Percentiles rank a stretch among this genome's conserved stretches.
phyloP scores from a whole-genome alignment of 1,140 invertebrate species.

The Orchesella cincta region DNA sequence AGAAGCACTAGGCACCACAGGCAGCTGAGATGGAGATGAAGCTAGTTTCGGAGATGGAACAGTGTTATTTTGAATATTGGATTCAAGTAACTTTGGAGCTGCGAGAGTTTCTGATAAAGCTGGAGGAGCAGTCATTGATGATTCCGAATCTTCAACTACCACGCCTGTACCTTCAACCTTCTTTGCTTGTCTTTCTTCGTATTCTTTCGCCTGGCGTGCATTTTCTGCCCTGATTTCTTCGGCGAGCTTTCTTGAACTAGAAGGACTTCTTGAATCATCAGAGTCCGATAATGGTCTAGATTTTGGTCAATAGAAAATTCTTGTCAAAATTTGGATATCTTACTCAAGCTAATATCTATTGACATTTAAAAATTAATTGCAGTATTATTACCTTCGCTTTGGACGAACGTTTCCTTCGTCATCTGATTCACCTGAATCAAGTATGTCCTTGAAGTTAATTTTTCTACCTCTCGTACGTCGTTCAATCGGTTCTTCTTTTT shows the following conservation, averaged over 20 bases:
- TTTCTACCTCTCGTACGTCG: conserved; percentile 68
- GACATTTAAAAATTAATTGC: not conserved
- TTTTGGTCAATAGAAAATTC: not conserved
- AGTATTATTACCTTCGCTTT: conserved; percentile 64
- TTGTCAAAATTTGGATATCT: not conserved
- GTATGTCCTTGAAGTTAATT: conserved; percentile 70
- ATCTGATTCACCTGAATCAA: conserved; percentile 59
- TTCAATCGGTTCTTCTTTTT: conserved; percentile 58
- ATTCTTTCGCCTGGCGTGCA: conserved; percentile 34
- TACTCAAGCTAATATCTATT: not conserved
- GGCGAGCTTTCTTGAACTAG: conserved; percentile 59
- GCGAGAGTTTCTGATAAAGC: not conserved
- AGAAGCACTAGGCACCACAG: not conserved
- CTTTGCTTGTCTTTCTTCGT: conserved; percentile 14
- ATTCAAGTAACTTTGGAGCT: not conserved
- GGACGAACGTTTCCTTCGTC: conserved; percentile 50
- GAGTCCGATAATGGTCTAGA: conserved; percentile 55
- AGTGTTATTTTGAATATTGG: not conserved
- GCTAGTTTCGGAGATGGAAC: not conserved
- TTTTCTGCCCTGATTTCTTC: conserved; percentile 56
- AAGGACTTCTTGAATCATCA: conserved; percentile 58
- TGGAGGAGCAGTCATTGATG: not conserved
- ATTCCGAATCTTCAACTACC: not conserved
- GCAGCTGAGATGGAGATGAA: not conserved
- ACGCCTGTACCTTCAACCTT: not conserved